Evolutionary conservation across 1,140 invertebrate genomes (phyloP).

Genomic region (Patella vulgata): DNA sequence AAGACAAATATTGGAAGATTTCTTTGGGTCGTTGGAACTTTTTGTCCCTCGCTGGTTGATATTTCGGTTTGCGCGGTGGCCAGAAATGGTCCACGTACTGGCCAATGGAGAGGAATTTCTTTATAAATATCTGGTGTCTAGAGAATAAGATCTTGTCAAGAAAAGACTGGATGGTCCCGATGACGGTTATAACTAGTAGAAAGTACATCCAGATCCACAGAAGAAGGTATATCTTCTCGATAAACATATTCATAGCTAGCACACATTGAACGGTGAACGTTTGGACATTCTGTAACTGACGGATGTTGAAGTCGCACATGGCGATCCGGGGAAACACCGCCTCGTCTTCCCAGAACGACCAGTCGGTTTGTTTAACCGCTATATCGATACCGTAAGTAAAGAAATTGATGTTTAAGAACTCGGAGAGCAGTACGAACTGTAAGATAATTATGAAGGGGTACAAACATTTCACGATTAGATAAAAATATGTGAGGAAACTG

Average conservation of each 20-base stretch:
- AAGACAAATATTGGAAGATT: too few relatives aligned
- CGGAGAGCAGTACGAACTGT: background rate
- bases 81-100: slow-evolving; percentile 21
- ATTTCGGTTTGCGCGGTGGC: slow-evolving; percentile 36
- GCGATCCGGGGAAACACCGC: slow-evolving; percentile 66
- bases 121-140: slow-evolving; percentile 50
- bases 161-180: slow-evolving; percentile 34
- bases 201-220: slow-evolving; percentile 56
- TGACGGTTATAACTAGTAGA: slow-evolving; percentile 23
- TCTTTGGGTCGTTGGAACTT: too few relatives aligned
- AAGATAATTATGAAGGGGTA: background rate
- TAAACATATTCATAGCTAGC: slow-evolving; percentile 70
- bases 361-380: slow-evolving; percentile 57
- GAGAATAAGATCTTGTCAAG: slow-evolving; percentile 32
- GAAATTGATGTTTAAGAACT: background rate
- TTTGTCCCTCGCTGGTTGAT: too few relatives aligned
- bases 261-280: slow-evolving; percentile 66
- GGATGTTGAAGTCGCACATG: slow-evolving; percentile 68
- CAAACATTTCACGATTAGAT: slow-evolving; percentile 59
- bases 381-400: slow-evolving; percentile 65
- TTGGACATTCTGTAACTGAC: slow-evolving; percentile 60
- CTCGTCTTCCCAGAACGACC: slow-evolving; percentile 51
- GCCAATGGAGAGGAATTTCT: slow-evolving; percentile 46
- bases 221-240: slow-evolving; percentile 67
- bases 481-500: slow-evolving; percentile 67